Conservation (phyloP, 2,888 invertebrate species). For the Elgonia sp. region DNA sequence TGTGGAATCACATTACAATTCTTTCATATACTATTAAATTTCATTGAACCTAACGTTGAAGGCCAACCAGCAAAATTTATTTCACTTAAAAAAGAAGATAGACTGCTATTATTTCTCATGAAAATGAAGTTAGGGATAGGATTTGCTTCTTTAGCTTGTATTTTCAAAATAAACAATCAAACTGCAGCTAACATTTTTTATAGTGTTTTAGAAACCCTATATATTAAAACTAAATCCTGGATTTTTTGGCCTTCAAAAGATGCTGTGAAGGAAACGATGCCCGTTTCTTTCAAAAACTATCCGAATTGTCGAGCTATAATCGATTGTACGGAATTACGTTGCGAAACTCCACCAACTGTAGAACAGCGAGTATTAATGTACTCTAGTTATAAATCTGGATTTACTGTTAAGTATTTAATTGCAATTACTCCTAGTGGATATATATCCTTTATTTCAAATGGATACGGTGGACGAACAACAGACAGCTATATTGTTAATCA, state of each 20-base stretch:
- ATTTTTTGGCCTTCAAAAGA: slow-evolving; percentile 75
- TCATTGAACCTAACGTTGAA: slow-evolving; percentile 42
- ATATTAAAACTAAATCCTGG: slow-evolving; percentile 66
- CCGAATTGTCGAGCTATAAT: slow-evolving; percentile 72
- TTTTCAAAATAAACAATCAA: slow-evolving; percentile 56
- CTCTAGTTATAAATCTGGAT: slow-evolving; percentile 71
- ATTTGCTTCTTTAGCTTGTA: slow-evolving; percentile 58
- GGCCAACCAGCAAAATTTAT: slow-evolving; percentile 60
- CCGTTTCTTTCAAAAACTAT: slow-evolving; percentile 60
- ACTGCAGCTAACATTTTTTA: slow-evolving; percentile 68
- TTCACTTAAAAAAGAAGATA: slow-evolving; percentile 41
- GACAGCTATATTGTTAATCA: slow-evolving; percentile 77
- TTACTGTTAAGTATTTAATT: slow-evolving; percentile 76
- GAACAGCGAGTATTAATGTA: slow-evolving; percentile 76
- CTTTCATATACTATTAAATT: slow-evolving; percentile 49
- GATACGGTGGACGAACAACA: slow-evolving; percentile 76
- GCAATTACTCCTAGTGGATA: slow-evolving; percentile 76
- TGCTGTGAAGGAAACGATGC: slow-evolving; percentile 67
- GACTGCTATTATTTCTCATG: slow-evolving; percentile 65
- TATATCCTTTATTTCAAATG: slow-evolving; percentile 79
- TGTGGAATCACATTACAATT: slow-evolving; percentile 31
- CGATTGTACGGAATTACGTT: slow-evolving; percentile 69
- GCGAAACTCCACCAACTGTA: slow-evolving; percentile 70
- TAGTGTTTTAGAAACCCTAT: slow-evolving; percentile 65
- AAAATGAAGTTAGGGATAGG: slow-evolving; percentile 66